Percentiles rank a stretch among this genome's conserved stretches.
These are phyloP conservation scores for Acropora tenuis DNA, from an alignment of 64 coral and sea anemone genomes.

Conservation along the genomic window DNA sequence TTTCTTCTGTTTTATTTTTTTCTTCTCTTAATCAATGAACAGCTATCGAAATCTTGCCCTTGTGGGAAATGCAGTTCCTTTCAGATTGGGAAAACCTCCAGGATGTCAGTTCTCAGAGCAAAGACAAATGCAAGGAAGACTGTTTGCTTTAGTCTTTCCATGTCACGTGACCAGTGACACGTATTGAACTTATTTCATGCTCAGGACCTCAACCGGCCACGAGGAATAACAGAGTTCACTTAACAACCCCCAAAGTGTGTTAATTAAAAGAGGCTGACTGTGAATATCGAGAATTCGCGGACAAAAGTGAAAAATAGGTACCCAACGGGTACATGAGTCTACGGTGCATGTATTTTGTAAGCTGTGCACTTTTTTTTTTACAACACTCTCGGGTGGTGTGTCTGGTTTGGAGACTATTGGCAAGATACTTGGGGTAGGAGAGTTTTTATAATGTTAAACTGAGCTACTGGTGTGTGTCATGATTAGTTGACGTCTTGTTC, in stretches of 20 bases:
- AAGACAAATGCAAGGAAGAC: neutral
- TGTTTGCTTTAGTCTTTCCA: neutral
- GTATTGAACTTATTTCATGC: neutral
- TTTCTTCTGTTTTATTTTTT: neutral
- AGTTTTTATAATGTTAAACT: too few species aligned
- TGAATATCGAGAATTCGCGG: too few species aligned
- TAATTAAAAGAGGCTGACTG: too few species aligned
- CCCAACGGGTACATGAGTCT: too few species aligned
- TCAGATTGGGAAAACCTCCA: neutral
- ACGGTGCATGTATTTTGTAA: too few species aligned
- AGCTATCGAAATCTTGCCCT: slow-evolving; percentile 45
- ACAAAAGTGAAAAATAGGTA: too few species aligned
- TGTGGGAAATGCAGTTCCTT: slow-evolving; percentile 52
- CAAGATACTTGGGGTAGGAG: too few species aligned
- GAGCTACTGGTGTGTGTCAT: too few species aligned
- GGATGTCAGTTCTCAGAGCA: neutral
- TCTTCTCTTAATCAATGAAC: slow-evolving; percentile 44
- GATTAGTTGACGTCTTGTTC: too few species aligned
- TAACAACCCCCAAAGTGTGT: slow-evolving; percentile 15
- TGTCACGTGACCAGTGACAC: neutral
- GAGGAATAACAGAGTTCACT: neutral
- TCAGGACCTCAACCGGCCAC: neutral
- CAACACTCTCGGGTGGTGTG: too few species aligned
- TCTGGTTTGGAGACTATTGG: too few species aligned
- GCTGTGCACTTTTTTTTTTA: too few species aligned